phyloP scores from a whole-genome alignment of 1,140 invertebrate genomes.

The Forficula auricularia region DNA sequence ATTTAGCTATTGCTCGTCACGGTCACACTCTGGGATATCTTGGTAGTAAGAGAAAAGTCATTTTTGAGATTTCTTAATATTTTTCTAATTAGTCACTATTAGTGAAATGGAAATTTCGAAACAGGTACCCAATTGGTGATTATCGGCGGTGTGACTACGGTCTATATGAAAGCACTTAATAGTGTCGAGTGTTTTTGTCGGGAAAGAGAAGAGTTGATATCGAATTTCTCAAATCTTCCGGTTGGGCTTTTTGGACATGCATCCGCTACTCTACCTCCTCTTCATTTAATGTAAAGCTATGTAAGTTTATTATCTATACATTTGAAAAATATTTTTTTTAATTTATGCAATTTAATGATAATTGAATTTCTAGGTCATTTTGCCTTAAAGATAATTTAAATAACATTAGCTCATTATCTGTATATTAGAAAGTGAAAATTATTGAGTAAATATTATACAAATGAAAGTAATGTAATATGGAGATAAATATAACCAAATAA shows the following conservation, averaged over 20 bases:
- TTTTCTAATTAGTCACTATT: too few species aligned
- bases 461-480: too few species aligned
- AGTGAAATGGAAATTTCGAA: too few species aligned
- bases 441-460: too few species aligned
- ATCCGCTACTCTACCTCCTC: slow-evolving; percentile 35
- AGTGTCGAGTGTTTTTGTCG: slow-evolving; percentile 40
- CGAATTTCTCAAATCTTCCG: slow-evolving; percentile 32
- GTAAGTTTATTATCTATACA: not conserved
- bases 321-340: too few species aligned
- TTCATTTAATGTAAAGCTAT: slow-evolving; percentile 26
- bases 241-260: slow-evolving; percentile 36
- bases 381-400: too few species aligned
- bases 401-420: too few species aligned
- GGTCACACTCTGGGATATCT: slow-evolving; percentile 38
- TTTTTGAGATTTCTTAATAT: too few species aligned
- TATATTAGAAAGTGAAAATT: too few species aligned
- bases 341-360: too few species aligned
- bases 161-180: slow-evolving; percentile 37
- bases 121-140: slow-evolving; percentile 32
- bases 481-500: too few species aligned
- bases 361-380: too few species aligned
- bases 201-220: slow-evolving; percentile 34
- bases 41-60: slow-evolving; percentile 20
- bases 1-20: slow-evolving; percentile 38
- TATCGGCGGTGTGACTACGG: slow-evolving; percentile 39